Evolutionary conservation across 2,888 invertebrate genomes (phyloP).

Genomic region (Adelphocoris suturalis): DNA sequence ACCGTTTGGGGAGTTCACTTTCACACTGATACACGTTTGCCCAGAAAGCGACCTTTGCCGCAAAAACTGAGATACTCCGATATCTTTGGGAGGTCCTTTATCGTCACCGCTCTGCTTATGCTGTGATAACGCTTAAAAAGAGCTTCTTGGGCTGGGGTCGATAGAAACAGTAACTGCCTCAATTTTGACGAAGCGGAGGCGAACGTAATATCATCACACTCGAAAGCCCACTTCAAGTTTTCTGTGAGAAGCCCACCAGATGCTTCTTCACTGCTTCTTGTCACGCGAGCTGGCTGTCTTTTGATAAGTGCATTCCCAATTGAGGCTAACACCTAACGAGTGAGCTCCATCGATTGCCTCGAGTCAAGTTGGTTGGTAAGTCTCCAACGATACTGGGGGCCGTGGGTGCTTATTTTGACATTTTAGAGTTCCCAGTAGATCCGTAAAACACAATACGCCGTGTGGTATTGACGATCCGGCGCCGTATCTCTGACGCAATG

Average conservation of each 20-base stretch:
- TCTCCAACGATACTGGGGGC: neutral
- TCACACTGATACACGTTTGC: too few relatives aligned
- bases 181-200: neutral
- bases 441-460: too few relatives aligned
- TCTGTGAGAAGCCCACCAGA: constrained; percentile 43
- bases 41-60: too few relatives aligned
- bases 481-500: too few relatives aligned
- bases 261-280: constrained; percentile 28
- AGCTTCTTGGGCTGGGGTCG: neutral
- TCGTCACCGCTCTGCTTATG: too few relatives aligned
- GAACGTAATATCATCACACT: neutral
- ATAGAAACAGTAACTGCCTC: neutral
- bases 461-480: too few relatives aligned
- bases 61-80: too few relatives aligned
- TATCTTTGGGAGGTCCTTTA: too few relatives aligned
- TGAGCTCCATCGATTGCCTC: neutral
- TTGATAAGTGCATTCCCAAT: neutral
- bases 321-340: constrained; percentile 15
- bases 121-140: too few relatives aligned
- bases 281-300: constrained; percentile 34
- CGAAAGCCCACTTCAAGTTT: neutral
- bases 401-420: too few relatives aligned
- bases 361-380: neutral
- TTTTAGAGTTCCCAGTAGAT: too few relatives aligned
- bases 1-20: too few relatives aligned